Conservation (phyloP, 2,797 vertebrate species). For the Psittacula derbiana region DNA sequence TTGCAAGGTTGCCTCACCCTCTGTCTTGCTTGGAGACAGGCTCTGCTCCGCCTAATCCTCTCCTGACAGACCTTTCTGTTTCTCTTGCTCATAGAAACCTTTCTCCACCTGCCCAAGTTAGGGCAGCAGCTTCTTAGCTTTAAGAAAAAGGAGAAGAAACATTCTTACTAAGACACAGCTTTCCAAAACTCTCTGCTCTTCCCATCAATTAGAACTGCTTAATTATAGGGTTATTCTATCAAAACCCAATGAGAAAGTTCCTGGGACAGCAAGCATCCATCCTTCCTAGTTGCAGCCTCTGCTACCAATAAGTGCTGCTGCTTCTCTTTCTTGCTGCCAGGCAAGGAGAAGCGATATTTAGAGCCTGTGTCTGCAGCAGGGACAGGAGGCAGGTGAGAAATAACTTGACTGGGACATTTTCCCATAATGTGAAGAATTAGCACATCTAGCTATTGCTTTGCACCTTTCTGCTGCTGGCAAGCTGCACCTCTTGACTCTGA, state of each 20-base stretch:
- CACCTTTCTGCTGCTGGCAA: neutral
- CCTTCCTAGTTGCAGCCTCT: neutral
- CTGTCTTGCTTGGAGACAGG: neutral
- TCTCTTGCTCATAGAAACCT: neutral
- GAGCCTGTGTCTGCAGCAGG: neutral
- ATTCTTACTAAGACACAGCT: neutral
- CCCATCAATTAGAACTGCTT: neutral
- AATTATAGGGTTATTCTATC: neutral
- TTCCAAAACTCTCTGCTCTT: neutral
- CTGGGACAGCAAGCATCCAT: neutral
- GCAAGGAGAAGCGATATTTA: neutral
- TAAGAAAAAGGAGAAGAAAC: neutral
- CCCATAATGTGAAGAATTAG: neutral
- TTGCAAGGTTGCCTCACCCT: slow-evolving; percentile 10
- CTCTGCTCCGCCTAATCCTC: slow-evolving; percentile 11
- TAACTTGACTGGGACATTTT: neutral
- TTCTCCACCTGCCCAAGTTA: neutral
- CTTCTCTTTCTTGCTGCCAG: neutral
- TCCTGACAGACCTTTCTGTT: slow-evolving; percentile 9
- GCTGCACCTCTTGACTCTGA: neutral
- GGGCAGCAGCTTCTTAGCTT: neutral
- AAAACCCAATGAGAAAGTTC: neutral
- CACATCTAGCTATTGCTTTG: neutral
- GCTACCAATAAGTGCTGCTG: neutral
- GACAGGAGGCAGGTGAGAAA: neutral